Evolutionary conservation across 1,140 invertebrate genomes (phyloP).

Genomic region (Melipona quadrifasciata): DNA sequence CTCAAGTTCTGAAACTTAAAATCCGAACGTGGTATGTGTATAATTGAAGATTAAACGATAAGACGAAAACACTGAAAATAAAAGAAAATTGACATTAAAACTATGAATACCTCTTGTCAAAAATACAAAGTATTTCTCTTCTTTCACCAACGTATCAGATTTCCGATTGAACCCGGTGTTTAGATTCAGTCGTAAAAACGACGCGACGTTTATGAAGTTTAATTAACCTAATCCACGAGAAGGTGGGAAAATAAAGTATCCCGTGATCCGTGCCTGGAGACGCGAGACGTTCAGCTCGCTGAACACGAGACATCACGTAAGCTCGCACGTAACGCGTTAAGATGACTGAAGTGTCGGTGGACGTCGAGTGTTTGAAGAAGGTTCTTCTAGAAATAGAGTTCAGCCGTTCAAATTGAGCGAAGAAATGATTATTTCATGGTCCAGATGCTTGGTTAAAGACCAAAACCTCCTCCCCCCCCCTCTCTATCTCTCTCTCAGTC

Average conservation of each 20-base stretch:
- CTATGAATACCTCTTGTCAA: background rate
- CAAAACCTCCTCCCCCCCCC: too few species aligned
- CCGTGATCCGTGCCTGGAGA: background rate
- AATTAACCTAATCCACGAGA: background rate
- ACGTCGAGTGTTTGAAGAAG: slow-evolving; percentile 29
- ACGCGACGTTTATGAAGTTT: background rate
- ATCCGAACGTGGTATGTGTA: background rate
- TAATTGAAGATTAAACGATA: too few species aligned
- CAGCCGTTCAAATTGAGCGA: slow-evolving; percentile 29
- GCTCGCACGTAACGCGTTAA: slow-evolving; percentile 4
- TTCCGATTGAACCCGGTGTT: background rate
- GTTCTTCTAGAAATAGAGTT: slow-evolving; percentile 34
- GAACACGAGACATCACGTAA: slow-evolving; percentile 9
- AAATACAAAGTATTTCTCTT: background rate
- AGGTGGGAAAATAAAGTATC: background rate
- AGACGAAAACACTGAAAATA: too few species aligned
- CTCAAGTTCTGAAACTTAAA: background rate
- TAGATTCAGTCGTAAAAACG: background rate
- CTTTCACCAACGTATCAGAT: background rate
- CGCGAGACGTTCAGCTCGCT: background rate
- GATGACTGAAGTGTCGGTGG: slow-evolving; percentile 10
- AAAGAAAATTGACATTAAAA: background rate
- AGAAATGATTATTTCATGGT: slow-evolving; percentile 25
- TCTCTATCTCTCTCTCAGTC: background rate
- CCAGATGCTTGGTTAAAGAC: slow-evolving; percentile 32